phyloP scores from a whole-genome alignment of 2,888 invertebrate species.

The Muschampia plurimacula region DNA sequence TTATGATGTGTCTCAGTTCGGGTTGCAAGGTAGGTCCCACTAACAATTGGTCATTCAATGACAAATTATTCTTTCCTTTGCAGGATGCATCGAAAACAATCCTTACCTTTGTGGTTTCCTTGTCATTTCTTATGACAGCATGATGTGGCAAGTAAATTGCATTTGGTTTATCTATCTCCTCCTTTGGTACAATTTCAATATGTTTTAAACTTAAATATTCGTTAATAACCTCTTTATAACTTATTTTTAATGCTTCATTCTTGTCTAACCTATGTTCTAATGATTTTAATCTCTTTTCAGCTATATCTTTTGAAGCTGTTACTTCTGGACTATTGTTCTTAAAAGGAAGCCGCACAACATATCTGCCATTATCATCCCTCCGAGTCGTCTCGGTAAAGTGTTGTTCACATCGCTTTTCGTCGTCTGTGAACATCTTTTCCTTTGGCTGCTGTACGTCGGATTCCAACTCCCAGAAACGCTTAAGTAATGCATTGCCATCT shows the following conservation, averaged over 20 bases:
- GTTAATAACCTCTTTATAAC: conserved; percentile 5
- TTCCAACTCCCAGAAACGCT: conserved; percentile 14
- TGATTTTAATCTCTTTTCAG: conserved; percentile 15
- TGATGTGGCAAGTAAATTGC: conserved; percentile 4
- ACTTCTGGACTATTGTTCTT: background rate
- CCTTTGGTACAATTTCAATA: background rate
- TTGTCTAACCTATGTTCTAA: background rate
- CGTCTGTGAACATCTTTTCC: conserved; percentile 17
- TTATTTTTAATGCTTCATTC: background rate
- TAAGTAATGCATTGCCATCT: conserved; percentile 9
- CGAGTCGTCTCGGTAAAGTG: conserved; percentile 8
- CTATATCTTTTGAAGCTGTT: conserved; percentile 7
- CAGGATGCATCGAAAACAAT: conserved; percentile 34
- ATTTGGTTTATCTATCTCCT: background rate
- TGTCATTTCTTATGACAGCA: background rate
- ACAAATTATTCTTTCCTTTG: conserved; percentile 38
- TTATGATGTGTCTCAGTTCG: conserved; percentile 48
- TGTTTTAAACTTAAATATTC: conserved; percentile 1
- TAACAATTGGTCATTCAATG: conserved; percentile 48
- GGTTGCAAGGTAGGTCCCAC: conserved; percentile 49
- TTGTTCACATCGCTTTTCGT: conserved; percentile 17
- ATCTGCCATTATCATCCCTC: background rate
- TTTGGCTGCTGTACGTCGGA: background rate
- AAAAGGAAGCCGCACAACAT: conserved; percentile 21
- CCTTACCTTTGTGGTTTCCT: background rate